phyloP scores from a whole-genome alignment of 2,888 invertebrate genomes.

The Tachina grossa region DNA sequence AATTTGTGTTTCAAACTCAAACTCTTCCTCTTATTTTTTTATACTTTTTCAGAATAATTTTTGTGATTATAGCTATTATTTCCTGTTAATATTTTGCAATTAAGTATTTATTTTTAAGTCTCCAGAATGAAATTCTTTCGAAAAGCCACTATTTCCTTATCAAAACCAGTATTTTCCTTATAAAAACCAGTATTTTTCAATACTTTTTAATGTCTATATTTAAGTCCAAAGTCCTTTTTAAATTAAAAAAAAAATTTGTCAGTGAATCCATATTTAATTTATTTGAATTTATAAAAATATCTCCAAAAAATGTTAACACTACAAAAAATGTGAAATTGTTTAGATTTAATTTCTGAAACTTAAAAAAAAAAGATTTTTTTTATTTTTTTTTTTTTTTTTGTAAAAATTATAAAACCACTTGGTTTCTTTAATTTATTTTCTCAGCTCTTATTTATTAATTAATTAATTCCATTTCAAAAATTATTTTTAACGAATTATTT shows the following conservation, averaged over 20 bases:
- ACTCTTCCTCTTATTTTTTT: too few relatives aligned
- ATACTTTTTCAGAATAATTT: too few relatives aligned
- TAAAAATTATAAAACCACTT: conserved; percentile 23
- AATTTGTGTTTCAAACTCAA: too few relatives aligned
- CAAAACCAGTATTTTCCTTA: not conserved
- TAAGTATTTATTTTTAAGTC: not conserved
- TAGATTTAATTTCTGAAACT: not conserved
- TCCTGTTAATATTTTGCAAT: not conserved
- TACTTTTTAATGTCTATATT: not conserved
- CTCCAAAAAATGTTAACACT: too few relatives aligned
- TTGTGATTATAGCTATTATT: too few relatives aligned
- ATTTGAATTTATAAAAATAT: too few relatives aligned
- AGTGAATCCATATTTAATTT: too few relatives aligned
- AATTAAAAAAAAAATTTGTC: not conserved
- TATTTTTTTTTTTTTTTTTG: conserved; percentile 6
- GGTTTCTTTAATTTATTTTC: not conserved
- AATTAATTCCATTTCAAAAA: conserved; percentile 14
- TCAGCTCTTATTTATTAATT: not conserved
- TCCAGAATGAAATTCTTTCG: not conserved
- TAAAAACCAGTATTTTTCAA: not conserved
- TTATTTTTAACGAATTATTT: not conserved
- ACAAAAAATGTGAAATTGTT: too few relatives aligned
- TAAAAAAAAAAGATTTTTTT: not conserved
- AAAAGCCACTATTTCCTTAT: not conserved
- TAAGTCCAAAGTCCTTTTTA: not conserved